Base-by-base conservation (phyloP, 1,140 invertebrate genomes). In the Drosophila miranda region DNA sequence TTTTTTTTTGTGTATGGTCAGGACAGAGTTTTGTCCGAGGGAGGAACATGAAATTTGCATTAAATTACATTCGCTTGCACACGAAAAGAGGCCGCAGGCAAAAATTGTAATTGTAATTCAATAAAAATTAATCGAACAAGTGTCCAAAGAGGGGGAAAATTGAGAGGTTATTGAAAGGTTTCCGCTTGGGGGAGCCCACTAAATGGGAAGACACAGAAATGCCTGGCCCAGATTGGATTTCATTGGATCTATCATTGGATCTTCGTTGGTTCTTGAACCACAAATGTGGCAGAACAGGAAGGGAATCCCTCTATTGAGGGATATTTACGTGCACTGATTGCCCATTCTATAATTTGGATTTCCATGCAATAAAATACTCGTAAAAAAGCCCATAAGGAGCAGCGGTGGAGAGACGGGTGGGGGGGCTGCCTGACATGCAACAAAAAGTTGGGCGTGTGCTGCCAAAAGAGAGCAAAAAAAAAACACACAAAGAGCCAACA, bases 381-480 rank as follows among this genome's bases (percentile, higher is more conserved):
- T 38, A 38, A 13, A 38, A 13, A 38, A 38, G 13, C 34, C 34
- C 34, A 38, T 38, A 38, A 38, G 9, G 3, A 38, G 34, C 34
- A 50, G 57, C 30, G 34, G 63, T 50, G 48, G 8, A 30, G 28
- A 50, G 34, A 62, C 62, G 42, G 23, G 63, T 62, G 60, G 23
- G 5, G 23, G 23, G 56, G 71, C 49, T 69, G 69, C 45, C 50
- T 77, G 60, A 67, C 74, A 70, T 52, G 70, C 64, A 58, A 54
- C 23, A 54, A 59, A 76, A 62, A 76, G 55, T 73, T 87, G 82
- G 82, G 82, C 75, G 77, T 86, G 77, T 87, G 60, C 56, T 68
- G 50, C 9, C 49, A 19, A 23, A 41, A 43, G 38, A 16, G 19
- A 43, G 16, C 51, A 63, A 51, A 45, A 50, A 14, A 38, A 58